Conservation (phyloP, 2,888 invertebrate genomes). For the Cylloceria caligata region DNA sequence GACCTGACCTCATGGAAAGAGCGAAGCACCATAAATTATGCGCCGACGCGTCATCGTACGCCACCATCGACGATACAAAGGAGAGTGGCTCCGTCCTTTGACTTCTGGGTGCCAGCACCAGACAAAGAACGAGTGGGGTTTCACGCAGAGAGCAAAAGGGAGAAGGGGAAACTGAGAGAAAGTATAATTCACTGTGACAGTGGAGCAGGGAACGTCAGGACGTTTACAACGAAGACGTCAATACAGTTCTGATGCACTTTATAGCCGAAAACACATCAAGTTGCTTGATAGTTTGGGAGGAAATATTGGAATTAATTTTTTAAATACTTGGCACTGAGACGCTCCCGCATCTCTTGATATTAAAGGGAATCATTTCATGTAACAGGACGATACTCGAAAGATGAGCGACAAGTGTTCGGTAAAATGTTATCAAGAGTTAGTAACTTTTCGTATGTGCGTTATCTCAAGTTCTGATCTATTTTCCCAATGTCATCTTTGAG, state of each 20-base stretch:
- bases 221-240: not conserved
- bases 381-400: too few relatives aligned
- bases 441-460: not conserved
- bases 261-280: not conserved
- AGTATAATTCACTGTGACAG: conserved; percentile 5
- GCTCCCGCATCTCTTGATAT: too few relatives aligned
- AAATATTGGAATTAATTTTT: too few relatives aligned
- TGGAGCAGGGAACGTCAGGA: not conserved
- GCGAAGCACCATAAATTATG: conserved; percentile 19
- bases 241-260: not conserved
- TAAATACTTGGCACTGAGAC: too few relatives aligned
- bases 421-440: not conserved
- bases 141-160: not conserved
- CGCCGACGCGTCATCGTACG: conserved; percentile 6
- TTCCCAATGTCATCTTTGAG: not conserved
- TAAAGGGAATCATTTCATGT: too few relatives aligned
- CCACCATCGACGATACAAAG: not conserved
- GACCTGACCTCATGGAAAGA: not conserved
- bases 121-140: not conserved
- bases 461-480: not conserved
- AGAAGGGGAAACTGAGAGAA: not conserved
- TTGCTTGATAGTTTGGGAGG: too few relatives aligned
- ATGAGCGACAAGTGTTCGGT: too few relatives aligned
- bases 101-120: not conserved
- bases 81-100: not conserved